These are phyloP conservation scores for Eurytemora carolleeae DNA, from an alignment of 1,140 invertebrate species.

Conservation along the genomic window DNA sequence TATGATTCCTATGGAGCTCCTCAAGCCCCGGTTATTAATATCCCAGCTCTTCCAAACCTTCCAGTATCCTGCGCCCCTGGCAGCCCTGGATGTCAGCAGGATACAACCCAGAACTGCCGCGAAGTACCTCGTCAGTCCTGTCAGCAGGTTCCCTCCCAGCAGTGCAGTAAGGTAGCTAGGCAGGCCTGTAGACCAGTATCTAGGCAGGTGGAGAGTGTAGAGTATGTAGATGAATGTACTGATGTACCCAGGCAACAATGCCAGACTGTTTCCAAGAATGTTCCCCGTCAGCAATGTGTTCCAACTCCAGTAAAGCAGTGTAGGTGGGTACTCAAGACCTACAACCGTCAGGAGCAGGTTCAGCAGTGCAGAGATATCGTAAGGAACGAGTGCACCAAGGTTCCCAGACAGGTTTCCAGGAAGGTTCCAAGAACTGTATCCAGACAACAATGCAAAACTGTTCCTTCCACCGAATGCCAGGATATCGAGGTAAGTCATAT, in stretches of 20 bases:
- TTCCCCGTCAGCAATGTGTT: constrained; percentile 8
- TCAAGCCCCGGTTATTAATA: not conserved
- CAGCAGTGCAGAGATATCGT: constrained; percentile 5
- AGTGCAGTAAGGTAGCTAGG: constrained; percentile 7
- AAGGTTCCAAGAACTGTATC: constrained; percentile 10
- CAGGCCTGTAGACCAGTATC: constrained; percentile 7
- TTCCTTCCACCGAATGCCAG: not conserved
- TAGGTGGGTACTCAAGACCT: not conserved
- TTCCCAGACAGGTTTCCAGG: constrained; percentile 3
- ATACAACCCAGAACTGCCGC: constrained; percentile 3
- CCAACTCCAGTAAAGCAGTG: constrained; percentile 7
- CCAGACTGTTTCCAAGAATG: not conserved
- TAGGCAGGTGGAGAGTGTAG: not conserved
- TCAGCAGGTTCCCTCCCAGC: constrained; percentile 4
- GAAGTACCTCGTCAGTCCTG: constrained; percentile 10
- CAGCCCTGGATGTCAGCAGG: constrained; percentile 1
- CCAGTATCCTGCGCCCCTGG: not conserved
- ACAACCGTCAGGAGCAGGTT: not conserved
- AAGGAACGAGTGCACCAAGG: constrained; percentile 8
- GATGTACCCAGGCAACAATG: constrained; percentile 11
- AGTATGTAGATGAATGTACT: not conserved
- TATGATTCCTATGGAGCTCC: constrained; percentile 13
- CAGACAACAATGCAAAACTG: constrained; percentile 6
- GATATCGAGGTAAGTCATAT: constrained; percentile 4
- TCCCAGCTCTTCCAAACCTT: not conserved